Conservation (phyloP, 1,140 invertebrate genomes). For the Phenacoccus solenopsis region DNA sequence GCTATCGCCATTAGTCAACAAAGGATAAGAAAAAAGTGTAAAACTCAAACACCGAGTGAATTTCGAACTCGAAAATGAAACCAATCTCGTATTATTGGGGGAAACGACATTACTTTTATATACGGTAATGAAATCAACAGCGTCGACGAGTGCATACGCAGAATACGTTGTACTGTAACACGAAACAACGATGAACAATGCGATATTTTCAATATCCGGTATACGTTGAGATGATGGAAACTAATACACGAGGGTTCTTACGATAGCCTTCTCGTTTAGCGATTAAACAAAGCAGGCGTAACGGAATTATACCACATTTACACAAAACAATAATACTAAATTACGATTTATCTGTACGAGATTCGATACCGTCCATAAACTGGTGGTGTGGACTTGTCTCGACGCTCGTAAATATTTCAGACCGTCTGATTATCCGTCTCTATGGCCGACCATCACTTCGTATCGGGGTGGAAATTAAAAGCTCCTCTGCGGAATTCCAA, state of each 20-base stretch:
- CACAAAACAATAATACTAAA: conserved; percentile 3
- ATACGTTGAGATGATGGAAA: neutral
- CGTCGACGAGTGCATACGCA: too few relatives aligned
- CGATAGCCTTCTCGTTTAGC: neutral
- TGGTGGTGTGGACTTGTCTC: neutral
- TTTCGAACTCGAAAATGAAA: too few relatives aligned
- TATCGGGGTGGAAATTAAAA: too few relatives aligned
- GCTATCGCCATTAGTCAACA: neutral
- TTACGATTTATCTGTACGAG: neutral
- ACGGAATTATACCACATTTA: conserved; percentile 2
- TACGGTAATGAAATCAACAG: neutral
- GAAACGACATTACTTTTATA: too few relatives aligned
- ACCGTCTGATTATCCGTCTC: neutral
- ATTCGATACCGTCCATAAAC: neutral
- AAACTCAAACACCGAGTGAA: too few relatives aligned
- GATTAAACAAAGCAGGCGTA: conserved; percentile 1
- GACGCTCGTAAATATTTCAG: neutral
- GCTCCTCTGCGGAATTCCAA: too few relatives aligned
- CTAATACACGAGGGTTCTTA: neutral
- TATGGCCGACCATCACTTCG: too few relatives aligned
- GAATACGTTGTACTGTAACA: too few relatives aligned
- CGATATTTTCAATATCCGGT: neutral
- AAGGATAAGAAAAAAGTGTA: too few relatives aligned
- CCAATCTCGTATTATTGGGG: too few relatives aligned
- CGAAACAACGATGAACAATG: neutral